Evolutionary conservation across 2,797 vertebrate species (phyloP).

Genomic region (Fundulus diaphanus): DNA sequence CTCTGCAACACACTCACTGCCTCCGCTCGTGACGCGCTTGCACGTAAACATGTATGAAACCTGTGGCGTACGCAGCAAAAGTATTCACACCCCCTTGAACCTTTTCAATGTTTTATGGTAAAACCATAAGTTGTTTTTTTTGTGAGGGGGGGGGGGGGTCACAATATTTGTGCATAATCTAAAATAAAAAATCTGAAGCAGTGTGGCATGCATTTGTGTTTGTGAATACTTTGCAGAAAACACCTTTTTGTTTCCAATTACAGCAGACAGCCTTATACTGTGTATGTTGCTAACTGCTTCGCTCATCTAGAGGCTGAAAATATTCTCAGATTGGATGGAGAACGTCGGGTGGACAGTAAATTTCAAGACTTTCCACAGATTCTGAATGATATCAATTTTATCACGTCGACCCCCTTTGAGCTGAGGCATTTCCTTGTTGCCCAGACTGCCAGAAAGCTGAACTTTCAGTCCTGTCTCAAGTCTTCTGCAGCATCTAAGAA

Average conservation of each 20-base stretch:
- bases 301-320: background rate
- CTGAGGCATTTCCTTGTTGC: background rate
- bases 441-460: background rate
- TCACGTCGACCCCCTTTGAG: background rate
- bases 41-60: conserved; percentile 7
- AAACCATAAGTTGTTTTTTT: too few relatives aligned
- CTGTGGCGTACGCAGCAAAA: too few relatives aligned
- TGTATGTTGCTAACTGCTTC: background rate
- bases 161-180: too few relatives aligned
- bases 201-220: background rate
- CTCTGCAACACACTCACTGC: conserved; percentile 58
- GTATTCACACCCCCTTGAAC: too few relatives aligned
- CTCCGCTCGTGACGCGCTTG: conserved; percentile 22
- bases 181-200: background rate
- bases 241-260: background rate
- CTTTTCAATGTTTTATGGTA: too few relatives aligned
- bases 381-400: background rate
- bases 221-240: too few relatives aligned
- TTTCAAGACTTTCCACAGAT: background rate
- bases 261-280: background rate
- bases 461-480: background rate
- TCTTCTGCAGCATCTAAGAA: background rate
- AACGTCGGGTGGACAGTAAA: background rate
- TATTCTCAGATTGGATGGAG: background rate
- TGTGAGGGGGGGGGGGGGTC: too few relatives aligned